Evolutionary conservation across 2,888 invertebrate species (phyloP).

Genomic region (Pycnomerus fuliginosus): DNA sequence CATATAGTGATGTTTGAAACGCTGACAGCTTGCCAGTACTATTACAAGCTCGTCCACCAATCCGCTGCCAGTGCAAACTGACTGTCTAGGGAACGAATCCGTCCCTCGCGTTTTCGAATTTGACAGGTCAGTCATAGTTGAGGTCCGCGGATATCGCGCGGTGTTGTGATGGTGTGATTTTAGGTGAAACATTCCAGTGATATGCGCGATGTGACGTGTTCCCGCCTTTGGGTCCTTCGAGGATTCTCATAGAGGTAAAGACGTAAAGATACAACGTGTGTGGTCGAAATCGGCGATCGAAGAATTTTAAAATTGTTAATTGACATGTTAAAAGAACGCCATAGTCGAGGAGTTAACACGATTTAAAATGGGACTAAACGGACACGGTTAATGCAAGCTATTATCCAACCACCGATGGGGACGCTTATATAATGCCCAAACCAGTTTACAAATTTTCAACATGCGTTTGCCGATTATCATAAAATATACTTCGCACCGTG

Average conservation of each 20-base stretch:
- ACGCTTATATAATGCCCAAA: conserved; percentile 42
- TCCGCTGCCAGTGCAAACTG: conserved; percentile 51
- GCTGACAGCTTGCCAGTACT: conserved; percentile 55
- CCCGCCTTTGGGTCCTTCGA: conserved; percentile 6
- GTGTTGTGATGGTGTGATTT: no score
- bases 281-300: conserved; percentile 36
- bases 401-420: conserved; percentile 31
- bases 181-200: no score
- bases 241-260: conserved; percentile 10
- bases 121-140: conserved; percentile 10
- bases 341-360: conserved; percentile 31
- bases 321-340: conserved; percentile 45
- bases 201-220: conserved; percentile 7
- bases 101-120: conserved; percentile 1
- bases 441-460: conserved; percentile 39
- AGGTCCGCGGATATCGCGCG: conserved; percentile 9
- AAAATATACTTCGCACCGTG: conserved; percentile 3
- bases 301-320: conserved; percentile 46
- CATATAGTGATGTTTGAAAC: conserved; percentile 55
- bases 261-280: conserved; percentile 27
- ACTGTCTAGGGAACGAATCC: conserved; percentile 35
- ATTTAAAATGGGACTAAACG: conserved; percentile 43
- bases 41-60: conserved; percentile 53
- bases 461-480: conserved; percentile 25
- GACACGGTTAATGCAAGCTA: conserved; percentile 44